Evolutionary conservation across 1,140 invertebrate species (phyloP).

Genomic region (Elymnias hypermnestra): DNA sequence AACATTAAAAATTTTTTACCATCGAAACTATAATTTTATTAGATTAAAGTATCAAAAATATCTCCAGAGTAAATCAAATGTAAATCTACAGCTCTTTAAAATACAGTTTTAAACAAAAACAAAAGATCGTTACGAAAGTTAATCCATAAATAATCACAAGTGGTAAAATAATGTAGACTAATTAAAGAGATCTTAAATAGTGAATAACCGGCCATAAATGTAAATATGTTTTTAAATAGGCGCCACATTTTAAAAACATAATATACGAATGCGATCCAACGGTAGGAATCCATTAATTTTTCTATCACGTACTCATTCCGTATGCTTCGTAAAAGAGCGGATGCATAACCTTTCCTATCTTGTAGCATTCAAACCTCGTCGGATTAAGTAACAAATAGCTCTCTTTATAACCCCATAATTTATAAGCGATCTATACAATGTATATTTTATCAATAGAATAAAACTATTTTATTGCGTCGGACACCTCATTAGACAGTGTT

Average conservation of each 20-base stretch:
- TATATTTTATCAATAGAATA: constrained; percentile 19
- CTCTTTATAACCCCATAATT: constrained; percentile 32
- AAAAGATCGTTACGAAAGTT: too few species aligned
- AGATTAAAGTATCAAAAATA: too few species aligned
- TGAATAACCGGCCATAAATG: not conserved
- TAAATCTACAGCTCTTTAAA: too few species aligned
- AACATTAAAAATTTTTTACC: too few species aligned
- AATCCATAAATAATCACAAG: too few species aligned
- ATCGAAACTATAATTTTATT: too few species aligned
- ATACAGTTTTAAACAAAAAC: too few species aligned
- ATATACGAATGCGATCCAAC: not conserved
- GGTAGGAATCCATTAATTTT: constrained; percentile 13
- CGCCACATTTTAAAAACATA: not conserved
- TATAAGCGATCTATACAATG: constrained; percentile 36
- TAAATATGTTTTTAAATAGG: not conserved
- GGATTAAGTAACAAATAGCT: constrained; percentile 28
- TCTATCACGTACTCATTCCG: constrained; percentile 29
- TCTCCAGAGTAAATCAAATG: too few species aligned
- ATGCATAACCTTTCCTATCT: constrained; percentile 15
- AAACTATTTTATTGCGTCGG: not conserved
- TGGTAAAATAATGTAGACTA: not conserved
- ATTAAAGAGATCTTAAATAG: not conserved
- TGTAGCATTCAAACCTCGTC: constrained; percentile 20
- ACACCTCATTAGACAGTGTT: constrained; percentile 43
- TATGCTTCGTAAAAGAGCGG: constrained; percentile 27